These are phyloP conservation scores for Pantherophis vulpinus DNA, from an alignment of 2,797 vertebrate species.

Conservation along the genomic window DNA sequence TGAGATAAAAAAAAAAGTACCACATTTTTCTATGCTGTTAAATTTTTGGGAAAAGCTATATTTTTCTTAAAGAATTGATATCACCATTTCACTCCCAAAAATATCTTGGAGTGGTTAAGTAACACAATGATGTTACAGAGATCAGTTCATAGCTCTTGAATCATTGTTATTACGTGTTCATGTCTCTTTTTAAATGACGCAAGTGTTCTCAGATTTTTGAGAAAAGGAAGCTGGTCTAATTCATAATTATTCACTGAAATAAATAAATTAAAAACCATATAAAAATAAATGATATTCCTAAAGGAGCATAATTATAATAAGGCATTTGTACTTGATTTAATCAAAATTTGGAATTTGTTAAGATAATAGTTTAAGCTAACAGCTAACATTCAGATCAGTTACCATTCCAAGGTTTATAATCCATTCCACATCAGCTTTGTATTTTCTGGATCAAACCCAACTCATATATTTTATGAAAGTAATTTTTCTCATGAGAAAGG, in stretches of 20 bases:
- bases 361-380: conserved; percentile 20
- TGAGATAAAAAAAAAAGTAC: not conserved
- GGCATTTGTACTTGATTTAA: conserved; percentile 47
- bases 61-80: not conserved
- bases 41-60: not conserved
- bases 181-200: not conserved
- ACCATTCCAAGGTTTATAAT: conserved; percentile 55
- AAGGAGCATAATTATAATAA: conserved; percentile 46
- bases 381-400: conserved; percentile 48
- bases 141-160: not conserved
- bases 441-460: conserved; percentile 61
- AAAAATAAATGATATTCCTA: conserved; percentile 37
- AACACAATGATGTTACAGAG: not conserved
- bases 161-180: not conserved
- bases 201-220: not conserved
- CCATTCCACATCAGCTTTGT: conserved; percentile 48
- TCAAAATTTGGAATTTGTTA: conserved; percentile 43
- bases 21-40: not conserved
- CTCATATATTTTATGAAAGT: conserved; percentile 40
- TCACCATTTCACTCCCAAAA: not conserved
- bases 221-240: not conserved
- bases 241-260: conserved; percentile 7
- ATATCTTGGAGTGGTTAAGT: not conserved
- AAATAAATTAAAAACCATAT: conserved; percentile 26
- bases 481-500: conserved; percentile 46